Percentiles rank a stretch among this genome's conserved stretches.
Conservation (phyloP, 1,140 invertebrate species). For the Steinernema khuongi region DNA sequence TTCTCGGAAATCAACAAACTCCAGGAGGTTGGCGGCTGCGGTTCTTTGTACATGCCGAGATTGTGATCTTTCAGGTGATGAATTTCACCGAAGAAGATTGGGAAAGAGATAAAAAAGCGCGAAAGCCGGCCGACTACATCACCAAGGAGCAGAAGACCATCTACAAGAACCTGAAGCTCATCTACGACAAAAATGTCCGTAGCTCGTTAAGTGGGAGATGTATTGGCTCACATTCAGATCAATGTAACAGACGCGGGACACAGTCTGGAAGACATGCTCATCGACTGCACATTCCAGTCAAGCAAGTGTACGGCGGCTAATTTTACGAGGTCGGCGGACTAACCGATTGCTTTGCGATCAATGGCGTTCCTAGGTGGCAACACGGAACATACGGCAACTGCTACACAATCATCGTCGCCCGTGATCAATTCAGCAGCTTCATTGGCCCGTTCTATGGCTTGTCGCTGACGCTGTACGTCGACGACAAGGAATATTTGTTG, state of each 20-base stretch:
- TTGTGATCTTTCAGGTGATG: background rate
- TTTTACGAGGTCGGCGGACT: background rate
- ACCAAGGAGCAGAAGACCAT: background rate
- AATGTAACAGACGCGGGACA: background rate
- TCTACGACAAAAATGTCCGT: background rate
- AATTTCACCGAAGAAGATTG: conserved; percentile 12
- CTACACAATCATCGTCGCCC: background rate
- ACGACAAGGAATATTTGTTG: background rate
- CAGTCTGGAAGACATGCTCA: background rate
- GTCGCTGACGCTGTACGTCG: background rate
- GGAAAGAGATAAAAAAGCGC: background rate
- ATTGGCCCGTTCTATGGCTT: background rate
- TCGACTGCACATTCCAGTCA: conserved; percentile 3
- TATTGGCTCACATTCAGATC: background rate
- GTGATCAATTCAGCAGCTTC: conserved; percentile 3
- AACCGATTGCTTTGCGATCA: background rate
- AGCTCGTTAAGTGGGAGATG: background rate
- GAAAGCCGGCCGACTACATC: background rate
- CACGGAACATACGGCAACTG: conserved; percentile 7
- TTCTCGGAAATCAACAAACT: background rate
- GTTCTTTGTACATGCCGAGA: background rate
- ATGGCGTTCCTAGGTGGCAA: background rate
- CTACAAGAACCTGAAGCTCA: background rate
- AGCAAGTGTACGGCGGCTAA: conserved; percentile 6
- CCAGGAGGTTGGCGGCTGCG: background rate